Base-by-base conservation (phyloP, 2,113 vertebrate species). In the Oxyruncus cristatus region DNA sequence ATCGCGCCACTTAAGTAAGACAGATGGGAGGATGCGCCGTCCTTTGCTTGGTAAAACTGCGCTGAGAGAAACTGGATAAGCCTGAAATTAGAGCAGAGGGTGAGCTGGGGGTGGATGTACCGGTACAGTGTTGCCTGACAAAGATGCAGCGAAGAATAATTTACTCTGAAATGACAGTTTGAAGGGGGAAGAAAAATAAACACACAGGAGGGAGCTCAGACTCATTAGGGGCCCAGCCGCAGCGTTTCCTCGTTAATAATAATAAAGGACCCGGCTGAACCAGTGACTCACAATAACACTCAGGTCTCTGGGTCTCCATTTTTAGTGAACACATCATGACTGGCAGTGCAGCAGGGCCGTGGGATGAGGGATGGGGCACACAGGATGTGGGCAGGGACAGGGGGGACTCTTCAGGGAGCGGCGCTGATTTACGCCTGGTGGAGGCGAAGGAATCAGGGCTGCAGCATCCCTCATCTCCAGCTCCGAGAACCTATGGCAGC, bases 1-100 rank as follows among this genome's bases (percentile, higher is more conserved):
- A 81, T 75, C 71, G 93, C 71, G 78, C 90, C 94, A 96, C 97
- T 97, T 98, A 97, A 98, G 97, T 92, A 93, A 98, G 98, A 99
- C 97, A 92, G 97, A 98, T 98, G 98, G 98, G 96, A 84, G 68
- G 70, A 87, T 96, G 79, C 74, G 91, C 81, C 11, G 70, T 22
- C 52, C 94, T 91, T 93, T 73, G 96, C 94, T 97, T 76, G 47
- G 95, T 44, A 95, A 63, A 98, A 97, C 97, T 88, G 97, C 97
- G 93, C 83, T 87, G 97, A 97, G 97, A 89, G 97, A 96, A 97
- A 95, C 96, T 87, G 98, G 97, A 97, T 91, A 97, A 97, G 68
- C 94, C 97, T 94, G 97, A 91, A 97, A 95, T 87, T 44, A 93
- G 94, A 97, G 85, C 33, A 24, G 93, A 56, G 96, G 72, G 74